Percentiles rank a stretch among this genome's conserved stretches.
phyloP scores from a whole-genome alignment of 1,140 invertebrate genomes.

The Anadara kagoshimensis region DNA sequence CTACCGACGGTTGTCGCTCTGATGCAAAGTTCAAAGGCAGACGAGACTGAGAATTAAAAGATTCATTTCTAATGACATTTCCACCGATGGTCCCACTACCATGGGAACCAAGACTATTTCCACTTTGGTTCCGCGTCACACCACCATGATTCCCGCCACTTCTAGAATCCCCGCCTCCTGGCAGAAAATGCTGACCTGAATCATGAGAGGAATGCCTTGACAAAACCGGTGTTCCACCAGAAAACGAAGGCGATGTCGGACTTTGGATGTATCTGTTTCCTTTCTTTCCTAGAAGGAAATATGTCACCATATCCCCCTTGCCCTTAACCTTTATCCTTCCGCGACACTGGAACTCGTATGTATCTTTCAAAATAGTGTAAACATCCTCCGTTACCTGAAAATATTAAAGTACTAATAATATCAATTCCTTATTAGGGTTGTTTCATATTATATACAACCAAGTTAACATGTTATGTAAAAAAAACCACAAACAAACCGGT shows the following conservation, averaged over 20 bases:
- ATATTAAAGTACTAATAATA: too few species aligned
- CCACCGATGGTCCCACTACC: constrained; percentile 12
- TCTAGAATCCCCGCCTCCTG: constrained; percentile 17
- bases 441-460: too few species aligned
- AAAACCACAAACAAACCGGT: too few species aligned
- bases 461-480: too few species aligned
- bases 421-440: too few species aligned
- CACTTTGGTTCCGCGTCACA: constrained; percentile 30
- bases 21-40: constrained; percentile 22
- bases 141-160: constrained; percentile 25
- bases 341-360: constrained; percentile 90
- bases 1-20: constrained; percentile 50
- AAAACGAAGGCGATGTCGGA: constrained; percentile 20
- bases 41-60: constrained; percentile 32
- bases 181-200: constrained; percentile 16
- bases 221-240: constrained; percentile 34
- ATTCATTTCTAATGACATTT: constrained; percentile 33
- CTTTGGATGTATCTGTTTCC: constrained; percentile 11
- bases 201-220: constrained; percentile 31
- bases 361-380: constrained; percentile 69
- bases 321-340: constrained; percentile 94
- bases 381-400: constrained; percentile 74
- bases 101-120: constrained; percentile 32
- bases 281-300: constrained; percentile 80
- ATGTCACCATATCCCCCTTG: constrained; percentile 92